Base-by-base conservation (phyloP, 2,888 invertebrate species). In the Tholera decimalis region DNA sequence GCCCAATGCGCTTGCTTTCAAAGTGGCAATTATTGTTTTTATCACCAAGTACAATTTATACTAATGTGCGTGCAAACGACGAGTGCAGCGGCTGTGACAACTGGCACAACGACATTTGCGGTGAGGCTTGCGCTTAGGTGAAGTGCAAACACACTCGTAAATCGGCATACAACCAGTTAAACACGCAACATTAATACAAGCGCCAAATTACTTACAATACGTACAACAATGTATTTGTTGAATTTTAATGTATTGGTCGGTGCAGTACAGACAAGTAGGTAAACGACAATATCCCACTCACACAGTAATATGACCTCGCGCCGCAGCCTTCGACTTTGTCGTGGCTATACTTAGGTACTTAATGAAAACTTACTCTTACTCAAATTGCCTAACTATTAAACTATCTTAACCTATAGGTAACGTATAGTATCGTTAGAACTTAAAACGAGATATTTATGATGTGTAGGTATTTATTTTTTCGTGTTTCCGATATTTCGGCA, bases 271-370 rank as follows among this genome's bases (percentile, higher is more conserved):
- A 49, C 65, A 68, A 74, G 67, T 73, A 76, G 49, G 72, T 73
- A 82, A 82, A 79, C 71, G 79, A 80, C 80, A 82, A 79, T 84
- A 81, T 81, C 80, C 85, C 84, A 83, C 83, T 88, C 86, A 86
- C 89, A 89, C 89, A 88, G 90, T 90, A 90, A 89, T 78, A 75
- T 87, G 92, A 91, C 93, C 91, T 92, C 91, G 89, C 77, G 67
- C 64, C 30, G 73, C 83, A 89, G 86, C 92, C 91, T 91, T 90
- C 90, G 91, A 91, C 90, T 92, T 91, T 91, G 88, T 89, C 68
- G 73, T 44, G 78, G 80, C 74, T 80, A 58, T 77, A 73, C 86
- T 86, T 85, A n/a, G n/a, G n/a, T n/a, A 85, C 49, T 83, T 80
- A 86, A 88, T 82, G 83, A 84, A 85, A 88, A 83, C 72, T 78